Conservation (phyloP, 2,113 vertebrate species). For the Cynoglossus semilaevis region DNA sequence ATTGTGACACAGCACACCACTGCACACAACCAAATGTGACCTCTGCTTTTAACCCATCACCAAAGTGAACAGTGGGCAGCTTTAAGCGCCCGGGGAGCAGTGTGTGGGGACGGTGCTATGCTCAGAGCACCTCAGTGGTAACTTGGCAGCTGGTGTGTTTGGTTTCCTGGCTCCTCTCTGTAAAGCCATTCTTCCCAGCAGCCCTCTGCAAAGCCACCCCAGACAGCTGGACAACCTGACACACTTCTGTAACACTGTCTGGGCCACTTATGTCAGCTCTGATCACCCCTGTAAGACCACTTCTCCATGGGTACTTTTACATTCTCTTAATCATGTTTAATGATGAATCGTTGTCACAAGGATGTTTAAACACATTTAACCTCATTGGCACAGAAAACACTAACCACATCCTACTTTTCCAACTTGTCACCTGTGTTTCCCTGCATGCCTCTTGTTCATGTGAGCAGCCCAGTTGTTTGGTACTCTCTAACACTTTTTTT, state of each 20-base stretch:
- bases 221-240: conserved; percentile 90
- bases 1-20: too few species aligned
- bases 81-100: too few species aligned
- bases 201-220: conserved; percentile 89
- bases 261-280: conserved; percentile 82
- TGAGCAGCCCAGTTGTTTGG: conserved; percentile 3
- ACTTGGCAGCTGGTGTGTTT: conserved; percentile 92
- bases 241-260: conserved; percentile 89
- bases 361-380: too few species aligned
- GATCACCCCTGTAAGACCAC: conserved; percentile 76
- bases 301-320: not conserved
- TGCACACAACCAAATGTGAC: too few species aligned
- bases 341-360: not conserved
- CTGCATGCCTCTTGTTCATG: conserved; percentile 8
- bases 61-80: too few species aligned
- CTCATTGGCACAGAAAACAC: conserved; percentile 4
- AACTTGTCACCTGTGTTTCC: conserved; percentile 22
- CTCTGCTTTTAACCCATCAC: too few species aligned
- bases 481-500: conserved; percentile 10
- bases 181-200: conserved; percentile 87
- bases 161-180: conserved; percentile 90
- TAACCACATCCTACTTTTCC: conserved; percentile 33
- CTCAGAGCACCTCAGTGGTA: too few species aligned
- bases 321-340: not conserved
- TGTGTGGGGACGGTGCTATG: too few species aligned